Base-by-base conservation (phyloP, 2,888 invertebrate species). In the Yponomeuta cagnagella region DNA sequence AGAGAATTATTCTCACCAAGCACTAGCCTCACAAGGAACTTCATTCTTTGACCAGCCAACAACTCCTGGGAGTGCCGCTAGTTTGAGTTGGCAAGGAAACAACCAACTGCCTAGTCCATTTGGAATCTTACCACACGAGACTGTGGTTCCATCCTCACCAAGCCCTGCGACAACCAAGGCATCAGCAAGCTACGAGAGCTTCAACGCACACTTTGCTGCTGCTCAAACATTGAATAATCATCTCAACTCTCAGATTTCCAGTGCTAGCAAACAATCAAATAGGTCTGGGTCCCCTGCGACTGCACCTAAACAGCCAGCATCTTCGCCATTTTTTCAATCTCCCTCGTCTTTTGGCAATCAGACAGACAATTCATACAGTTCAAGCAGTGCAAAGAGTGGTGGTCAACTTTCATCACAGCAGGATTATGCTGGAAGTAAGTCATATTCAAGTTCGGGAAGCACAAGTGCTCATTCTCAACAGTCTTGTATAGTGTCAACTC, bases 81-180 rank as follows among this genome's bases (percentile, higher is more conserved):
- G 91, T 74, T 86, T 95, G 73, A 94, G 94, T 78, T 97, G 96
- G 96, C 96, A 96, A 85, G 95, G 95, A 78, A 95, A 94, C 77
- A 94, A 91, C 77, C 94, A 94, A 81, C 86, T 94, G 52, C 94
- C 94, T 63, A 95, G 96, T 79, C 95, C 96, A 1, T 96, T 96
- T 84, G 96, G 96, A 73, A 95, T 96, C 77, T 86, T 96, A 79
- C 96, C 96, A 30, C 96, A 96, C 83, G 96, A 96, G 86, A 95
- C 95, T 90, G 95, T 95, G 75, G 95, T 95, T 75, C 93, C 95
- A 30, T 93, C 93, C 68, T 94, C 94, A 70, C 93, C 94, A 71
- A 94, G 93, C 77, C 92, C 93, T 73, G 92, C 94, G 64, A 92
- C 94, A 48, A 93, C 95, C 48, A 94, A 94, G 80, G 85, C 93